Conservation (phyloP, 2,797 vertebrate species). For the Phyllotis vaccarum region DNA sequence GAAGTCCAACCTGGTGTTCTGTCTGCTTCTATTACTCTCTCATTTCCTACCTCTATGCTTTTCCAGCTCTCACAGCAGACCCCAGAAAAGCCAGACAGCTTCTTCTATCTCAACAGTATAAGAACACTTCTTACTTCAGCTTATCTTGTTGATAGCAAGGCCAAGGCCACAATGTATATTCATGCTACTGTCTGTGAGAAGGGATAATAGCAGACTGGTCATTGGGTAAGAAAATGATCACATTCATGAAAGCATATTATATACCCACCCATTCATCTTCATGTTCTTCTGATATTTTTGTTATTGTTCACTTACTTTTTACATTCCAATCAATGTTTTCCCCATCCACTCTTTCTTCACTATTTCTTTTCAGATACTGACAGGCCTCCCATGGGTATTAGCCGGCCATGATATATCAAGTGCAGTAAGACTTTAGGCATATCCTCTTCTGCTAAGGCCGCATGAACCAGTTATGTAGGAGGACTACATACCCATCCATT, state of each 20-base stretch:
- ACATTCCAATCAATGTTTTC: background rate
- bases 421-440: background rate
- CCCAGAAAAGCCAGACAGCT: background rate
- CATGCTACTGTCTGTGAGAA: background rate
- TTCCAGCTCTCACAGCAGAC: background rate
- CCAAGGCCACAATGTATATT: background rate
- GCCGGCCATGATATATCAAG: background rate
- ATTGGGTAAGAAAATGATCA: background rate
- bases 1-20: background rate
- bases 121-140: background rate
- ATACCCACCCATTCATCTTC: background rate
- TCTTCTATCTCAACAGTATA: background rate
- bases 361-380: background rate
- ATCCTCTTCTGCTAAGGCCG: background rate
- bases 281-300: background rate
- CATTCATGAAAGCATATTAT: background rate
- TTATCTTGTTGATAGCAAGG: background rate
- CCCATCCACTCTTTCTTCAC: background rate
- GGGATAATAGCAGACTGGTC: fast-evolving
- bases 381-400: background rate
- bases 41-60: background rate
- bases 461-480: background rate
- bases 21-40: background rate
- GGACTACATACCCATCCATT: background rate
- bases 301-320: background rate